A percentile compares a stretch with the other conserved stretches of the same genome.
phyloP scores from a whole-genome alignment of 2,888 invertebrate species.

The Eupithecia abbreviata region DNA sequence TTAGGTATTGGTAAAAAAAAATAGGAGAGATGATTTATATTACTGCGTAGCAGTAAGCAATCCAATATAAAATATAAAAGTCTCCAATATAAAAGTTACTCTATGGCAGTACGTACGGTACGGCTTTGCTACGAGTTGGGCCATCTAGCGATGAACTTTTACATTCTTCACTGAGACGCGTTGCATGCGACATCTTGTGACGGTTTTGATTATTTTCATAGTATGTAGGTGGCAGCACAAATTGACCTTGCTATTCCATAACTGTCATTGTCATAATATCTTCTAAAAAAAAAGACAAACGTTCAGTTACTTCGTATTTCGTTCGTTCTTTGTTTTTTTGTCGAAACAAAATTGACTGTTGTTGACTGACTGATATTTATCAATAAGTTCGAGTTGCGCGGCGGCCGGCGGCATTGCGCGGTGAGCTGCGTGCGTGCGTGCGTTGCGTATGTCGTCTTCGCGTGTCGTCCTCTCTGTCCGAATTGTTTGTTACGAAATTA shows the following conservation, averaged over 20 bases:
- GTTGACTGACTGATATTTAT: no score
- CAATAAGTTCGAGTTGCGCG: neutral
- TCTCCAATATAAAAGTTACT: no score
- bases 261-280: neutral
- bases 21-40: no score
- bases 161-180: neutral
- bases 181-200: neutral
- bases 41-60: no score
- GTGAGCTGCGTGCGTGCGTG: neutral
- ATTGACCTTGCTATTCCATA: neutral
- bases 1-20: no score
- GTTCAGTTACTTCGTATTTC: no score
- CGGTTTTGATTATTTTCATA: neutral
- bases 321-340: no score
- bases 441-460: neutral
- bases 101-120: no score
- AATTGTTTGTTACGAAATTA: neutral
- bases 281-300: neutral
- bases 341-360: no score
- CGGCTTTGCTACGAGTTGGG: neutral
- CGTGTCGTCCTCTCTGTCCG: no score
- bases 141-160: neutral
- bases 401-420: no score
- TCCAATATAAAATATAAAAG: no score
- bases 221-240: neutral